Evolutionary conservation across 2,113 vertebrate genomes (phyloP), one percentile per base, ranked within the genome.

Genomic region (Baryphthengus martii): DNA sequence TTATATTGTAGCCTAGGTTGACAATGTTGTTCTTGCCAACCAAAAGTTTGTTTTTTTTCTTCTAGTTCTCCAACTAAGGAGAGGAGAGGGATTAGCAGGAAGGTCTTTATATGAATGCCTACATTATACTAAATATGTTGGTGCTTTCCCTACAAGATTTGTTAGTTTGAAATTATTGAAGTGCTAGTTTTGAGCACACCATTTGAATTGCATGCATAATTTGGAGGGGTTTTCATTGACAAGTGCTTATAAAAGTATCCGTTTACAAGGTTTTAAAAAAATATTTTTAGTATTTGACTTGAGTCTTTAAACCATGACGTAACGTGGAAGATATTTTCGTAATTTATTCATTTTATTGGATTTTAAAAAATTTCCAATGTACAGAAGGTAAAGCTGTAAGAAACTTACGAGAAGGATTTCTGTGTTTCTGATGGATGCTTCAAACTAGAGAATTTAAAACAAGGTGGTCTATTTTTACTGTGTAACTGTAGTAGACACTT

Each of bases 401-500:
- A 76, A 93, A 63, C n/a, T 66, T 55, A 9, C 47, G 49, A 50
- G 80, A 96, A 58, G 17, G 79, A 49, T 68, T 92, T 85, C 79
- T 68, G 11, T 89, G 10, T 89, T 95, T 86, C 50, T 79, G 37
- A 71, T 72, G 81, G 89, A 81, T 83, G 86, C 86, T 94, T 95
- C 83, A 91, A 58, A 70, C 6, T 62, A 92, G 33, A 94, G 91
- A 88, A 92, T 35, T 49, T 65, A 47, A 97, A 95, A 26, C 50
- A 81, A 44, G 25, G 42, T 85, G 65, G 74, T 95, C 82, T 92
- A 2, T 85, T 88, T 91, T 92, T 87, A 90, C 58, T 91, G 62
- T 96, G 94, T 84, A 81, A 78, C 83, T 77, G 59, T 58, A 35
- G 18, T 44, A 80, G 79, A 62, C 73, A 58, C 80, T 90, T 95